Evolutionary conservation across 2,113 vertebrate species (phyloP), one percentile per base, ranked within the genome.

Genomic region (Meles meles): DNA sequence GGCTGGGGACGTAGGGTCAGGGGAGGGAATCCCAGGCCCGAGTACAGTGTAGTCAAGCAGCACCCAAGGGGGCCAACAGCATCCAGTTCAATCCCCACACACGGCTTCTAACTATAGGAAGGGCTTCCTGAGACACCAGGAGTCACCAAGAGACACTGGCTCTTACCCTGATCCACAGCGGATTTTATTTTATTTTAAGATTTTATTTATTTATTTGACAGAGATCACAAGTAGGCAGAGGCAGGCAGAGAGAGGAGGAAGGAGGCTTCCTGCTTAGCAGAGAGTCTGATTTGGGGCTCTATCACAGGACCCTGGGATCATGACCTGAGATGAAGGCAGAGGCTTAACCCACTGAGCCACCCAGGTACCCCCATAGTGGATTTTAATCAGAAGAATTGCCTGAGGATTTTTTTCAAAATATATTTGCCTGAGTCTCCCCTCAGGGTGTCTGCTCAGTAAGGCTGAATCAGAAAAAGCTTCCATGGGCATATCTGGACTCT

Each of bases 31-130:
- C 67, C 44, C 39, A 88, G 69, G 27, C 57, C 39, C 1, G 8
- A 18, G 23, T 27, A 3, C 10, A 34, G 20, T 0, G 23, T 9
- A 1, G 2, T 44, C 42, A 71, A 37, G 34, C 63, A 77, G 21
- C 61, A 15, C 27, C 5, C 2, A 44, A 31, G 37, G 61, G n/a
- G 27, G 49, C 6, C 47, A 52, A 29, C 1, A 0, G 0, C 9
- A 83, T 87, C 37, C 72, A 27, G 42, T 31, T n/a, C 18, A 17
- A 4, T 42, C 34, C 80, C n/a, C 13, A 4, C 2, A 2, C n/a
- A 27, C 1, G 39, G 18, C 57, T 31, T 57, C 61, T 7, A 5
- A 17, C 10, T 27, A 0, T 2, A 81, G 57, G 57, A 34, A 37
- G 49, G 49, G 42, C 12, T 34, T 20, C 81, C 9, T 47, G 12